Percentiles rank a stretch among this genome's conserved stretches.
Conservation (phyloP, 2,797 vertebrate genomes). For the Myripristis jacobus region DNA sequence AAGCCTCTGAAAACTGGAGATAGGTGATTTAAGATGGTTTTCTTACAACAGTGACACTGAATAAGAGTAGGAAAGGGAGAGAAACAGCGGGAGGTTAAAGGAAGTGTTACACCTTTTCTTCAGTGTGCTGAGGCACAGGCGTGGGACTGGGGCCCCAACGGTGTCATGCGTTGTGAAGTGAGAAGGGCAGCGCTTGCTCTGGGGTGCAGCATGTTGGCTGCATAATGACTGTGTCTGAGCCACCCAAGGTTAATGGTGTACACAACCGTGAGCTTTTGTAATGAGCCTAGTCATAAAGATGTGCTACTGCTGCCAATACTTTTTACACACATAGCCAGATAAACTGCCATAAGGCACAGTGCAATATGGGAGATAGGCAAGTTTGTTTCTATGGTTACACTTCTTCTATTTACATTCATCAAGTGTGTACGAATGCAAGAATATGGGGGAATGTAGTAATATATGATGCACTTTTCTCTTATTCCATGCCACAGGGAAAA, state of each 20-base stretch:
- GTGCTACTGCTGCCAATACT: constrained; percentile 60
- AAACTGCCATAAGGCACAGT: constrained; percentile 55
- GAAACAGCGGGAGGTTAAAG: constrained; percentile 32
- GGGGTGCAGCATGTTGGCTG: constrained; percentile 77
- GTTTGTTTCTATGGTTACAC: constrained; percentile 56
- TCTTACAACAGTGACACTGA: constrained; percentile 51
- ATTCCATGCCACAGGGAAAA: constrained; percentile 82
- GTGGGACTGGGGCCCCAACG: constrained; percentile 51
- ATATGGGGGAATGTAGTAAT: neutral
- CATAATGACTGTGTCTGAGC: constrained; percentile 81
- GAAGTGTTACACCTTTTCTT: constrained; percentile 29
- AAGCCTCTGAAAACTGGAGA: constrained; percentile 18
- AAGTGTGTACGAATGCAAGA: neutral
- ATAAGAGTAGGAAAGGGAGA: constrained; percentile 37
- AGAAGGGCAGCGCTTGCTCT: constrained; percentile 80
- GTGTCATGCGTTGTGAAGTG: constrained; percentile 77
- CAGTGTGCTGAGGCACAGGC: constrained; percentile 52
- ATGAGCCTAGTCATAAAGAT: constrained; percentile 75
- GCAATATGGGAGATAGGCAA: constrained; percentile 43
- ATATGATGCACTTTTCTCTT: neutral
- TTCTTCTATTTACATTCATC: constrained; percentile 29
- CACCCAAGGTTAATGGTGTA: constrained; percentile 85
- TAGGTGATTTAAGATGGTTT: constrained; percentile 48
- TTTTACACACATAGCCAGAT: constrained; percentile 49
- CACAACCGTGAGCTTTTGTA: constrained; percentile 75